Evolutionary conservation across 2,797 vertebrate genomes (phyloP), one percentile per base, ranked within the genome.

Genomic region (Crax fasciolata): DNA sequence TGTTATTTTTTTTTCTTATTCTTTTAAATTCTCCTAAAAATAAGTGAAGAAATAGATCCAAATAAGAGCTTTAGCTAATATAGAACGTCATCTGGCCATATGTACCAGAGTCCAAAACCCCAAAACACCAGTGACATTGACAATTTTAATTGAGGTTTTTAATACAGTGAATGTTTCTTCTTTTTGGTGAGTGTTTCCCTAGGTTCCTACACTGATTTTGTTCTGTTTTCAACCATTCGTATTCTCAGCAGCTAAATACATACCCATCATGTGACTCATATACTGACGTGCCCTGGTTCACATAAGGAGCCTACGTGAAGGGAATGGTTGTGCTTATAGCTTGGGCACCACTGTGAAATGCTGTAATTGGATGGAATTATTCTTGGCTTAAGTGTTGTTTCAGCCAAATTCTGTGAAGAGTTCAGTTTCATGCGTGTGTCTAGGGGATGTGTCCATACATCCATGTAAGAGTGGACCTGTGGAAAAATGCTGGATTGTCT

Each of bases 261-360:
- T 46, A 39, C 27, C 63, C 52, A 38, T 49, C 6, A 2, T 6
- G 6, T 54, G 71, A 79, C 28, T 79, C 57, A 32, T 23, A 89
- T 59, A 63, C 48, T 72, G 70, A 72, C 12, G 13, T 74, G 44
- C 61, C 11, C 3, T 11, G 43, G 39, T 3, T 61, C 43, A 5
- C 1, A 1, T 84, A 62, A 77, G 28, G 17, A 87, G 14, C 75
- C 35, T 38, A 10, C 35, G 20, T 0, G 0, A 20, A 28, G 0
- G 0, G 23, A 24, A 6, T 20, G 15, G 39, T 38, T 55, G 57
- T 52, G 52, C 67, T 76, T 82, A 23, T 73, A 71, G 65, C 71
- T 82, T 54, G 39, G 25, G 62, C 28, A 5, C 59, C 25, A 35
- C 28, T 30, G 13, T 88, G 35, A 73, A 84, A 8, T 63, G 25